phyloP scores from a whole-genome alignment of 2,113 vertebrate genomes.

The Myiopsitta monachus region DNA sequence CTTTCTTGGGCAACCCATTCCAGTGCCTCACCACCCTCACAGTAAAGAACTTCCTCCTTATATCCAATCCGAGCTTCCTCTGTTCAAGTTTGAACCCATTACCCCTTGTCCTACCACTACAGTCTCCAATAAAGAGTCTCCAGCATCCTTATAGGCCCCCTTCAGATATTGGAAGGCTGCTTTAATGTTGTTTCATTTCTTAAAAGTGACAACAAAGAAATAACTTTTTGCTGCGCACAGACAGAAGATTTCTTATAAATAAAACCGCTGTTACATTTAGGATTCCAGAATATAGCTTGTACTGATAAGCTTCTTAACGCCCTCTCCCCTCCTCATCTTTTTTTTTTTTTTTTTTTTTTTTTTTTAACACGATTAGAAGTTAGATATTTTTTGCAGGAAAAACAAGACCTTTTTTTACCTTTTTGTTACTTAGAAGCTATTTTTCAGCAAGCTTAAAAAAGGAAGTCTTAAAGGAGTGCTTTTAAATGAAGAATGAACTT shows the following conservation, averaged over 20 bases:
- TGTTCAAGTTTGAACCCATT: neutral
- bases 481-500: neutral
- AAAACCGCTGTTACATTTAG: neutral
- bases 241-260: neutral
- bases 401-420: neutral
- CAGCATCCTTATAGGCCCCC: neutral
- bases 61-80: neutral
- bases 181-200: neutral
- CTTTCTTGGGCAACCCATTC: no score
- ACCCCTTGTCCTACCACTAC: neutral
- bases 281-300: neutral
- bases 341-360: neutral
- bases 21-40: no score
- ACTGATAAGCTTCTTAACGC: neutral
- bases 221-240: neutral
- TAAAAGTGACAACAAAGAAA: neutral
- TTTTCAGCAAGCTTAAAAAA: neutral
- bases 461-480: neutral
- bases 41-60: neutral
- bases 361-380: neutral
- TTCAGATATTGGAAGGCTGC: neutral
- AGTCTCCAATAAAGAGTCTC: neutral
- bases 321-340: neutral
- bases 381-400: neutral
- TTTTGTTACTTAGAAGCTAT: neutral